These are phyloP conservation scores for Nipponia nippon DNA, from an alignment of 2,113 vertebrate species.

Conservation along the genomic window DNA sequence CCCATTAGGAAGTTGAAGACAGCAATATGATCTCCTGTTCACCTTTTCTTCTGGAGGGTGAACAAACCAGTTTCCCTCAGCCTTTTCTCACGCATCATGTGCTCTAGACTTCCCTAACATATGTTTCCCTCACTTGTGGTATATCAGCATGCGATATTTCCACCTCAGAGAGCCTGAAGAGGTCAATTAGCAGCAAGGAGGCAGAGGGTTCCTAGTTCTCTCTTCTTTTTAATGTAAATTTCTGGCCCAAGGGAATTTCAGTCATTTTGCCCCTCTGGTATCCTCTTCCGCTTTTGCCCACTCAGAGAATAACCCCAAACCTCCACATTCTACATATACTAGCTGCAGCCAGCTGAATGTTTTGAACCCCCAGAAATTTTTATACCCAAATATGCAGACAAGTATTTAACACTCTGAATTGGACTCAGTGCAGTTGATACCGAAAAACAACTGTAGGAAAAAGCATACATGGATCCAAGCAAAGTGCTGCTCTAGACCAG, in stretches of 20 bases:
- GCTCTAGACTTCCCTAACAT: neutral
- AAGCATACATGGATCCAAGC: neutral
- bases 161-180: neutral
- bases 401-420: neutral
- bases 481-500: neutral
- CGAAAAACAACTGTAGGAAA: neutral
- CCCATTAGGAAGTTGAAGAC: neutral
- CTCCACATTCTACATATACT: neutral
- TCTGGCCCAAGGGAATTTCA: neutral
- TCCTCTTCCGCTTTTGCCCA: neutral
- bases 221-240: neutral
- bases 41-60: neutral
- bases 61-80: neutral
- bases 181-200: neutral
- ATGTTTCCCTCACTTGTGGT: neutral
- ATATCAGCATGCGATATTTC: rapidly evolving
- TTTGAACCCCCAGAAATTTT: neutral
- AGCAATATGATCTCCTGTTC: neutral
- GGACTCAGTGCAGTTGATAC: neutral
- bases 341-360: neutral
- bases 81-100: neutral
- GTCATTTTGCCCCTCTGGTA: neutral
- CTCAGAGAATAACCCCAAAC: neutral
- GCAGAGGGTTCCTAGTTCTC: neutral
- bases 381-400: neutral